A percentile compares a stretch with the other conserved stretches of the same genome.
phyloP scores from a whole-genome alignment of 2,888 invertebrate species.

The Malthinus seriepunctatus region DNA sequence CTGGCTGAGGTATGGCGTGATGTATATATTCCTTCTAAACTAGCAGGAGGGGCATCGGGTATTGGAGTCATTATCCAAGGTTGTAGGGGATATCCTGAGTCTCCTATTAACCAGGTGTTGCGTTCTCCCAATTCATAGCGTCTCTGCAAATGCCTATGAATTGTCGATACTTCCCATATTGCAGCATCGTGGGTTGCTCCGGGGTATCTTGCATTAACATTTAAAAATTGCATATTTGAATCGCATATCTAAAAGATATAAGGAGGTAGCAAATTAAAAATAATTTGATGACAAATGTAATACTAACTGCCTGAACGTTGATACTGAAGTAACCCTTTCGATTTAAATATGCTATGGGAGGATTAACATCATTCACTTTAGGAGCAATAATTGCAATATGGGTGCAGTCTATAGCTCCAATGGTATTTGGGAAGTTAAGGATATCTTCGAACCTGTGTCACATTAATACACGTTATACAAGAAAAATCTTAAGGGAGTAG shows the following conservation, averaged over 20 bases:
- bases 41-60: constrained; percentile 24
- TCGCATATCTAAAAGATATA: constrained; percentile 11
- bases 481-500: neutral
- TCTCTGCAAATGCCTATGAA: neutral
- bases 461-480: neutral
- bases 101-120: constrained; percentile 29
- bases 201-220: constrained; percentile 17
- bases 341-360: constrained; percentile 12
- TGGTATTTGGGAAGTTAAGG: constrained; percentile 6
- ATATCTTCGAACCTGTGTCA: neutral
- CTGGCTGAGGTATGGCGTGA: constrained; percentile 29
- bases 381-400: constrained; percentile 15
- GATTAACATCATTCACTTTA: neutral
- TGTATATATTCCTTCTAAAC: constrained; percentile 30
- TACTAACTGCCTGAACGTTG: constrained; percentile 9
- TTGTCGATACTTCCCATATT: constrained; percentile 12
- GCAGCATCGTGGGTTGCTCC: constrained; percentile 19
- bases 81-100: constrained; percentile 37
- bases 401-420: constrained; percentile 13
- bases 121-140: constrained; percentile 5
- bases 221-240: constrained; percentile 8
- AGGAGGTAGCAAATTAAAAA: neutral
- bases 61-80: constrained; percentile 40
- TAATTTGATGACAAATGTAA: neutral
- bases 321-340: constrained; percentile 15